A percentile compares a stretch with the other conserved stretches of the same genome.
Conservation (phyloP, 2,113 vertebrate species). For the Lucifuga dentata region DNA sequence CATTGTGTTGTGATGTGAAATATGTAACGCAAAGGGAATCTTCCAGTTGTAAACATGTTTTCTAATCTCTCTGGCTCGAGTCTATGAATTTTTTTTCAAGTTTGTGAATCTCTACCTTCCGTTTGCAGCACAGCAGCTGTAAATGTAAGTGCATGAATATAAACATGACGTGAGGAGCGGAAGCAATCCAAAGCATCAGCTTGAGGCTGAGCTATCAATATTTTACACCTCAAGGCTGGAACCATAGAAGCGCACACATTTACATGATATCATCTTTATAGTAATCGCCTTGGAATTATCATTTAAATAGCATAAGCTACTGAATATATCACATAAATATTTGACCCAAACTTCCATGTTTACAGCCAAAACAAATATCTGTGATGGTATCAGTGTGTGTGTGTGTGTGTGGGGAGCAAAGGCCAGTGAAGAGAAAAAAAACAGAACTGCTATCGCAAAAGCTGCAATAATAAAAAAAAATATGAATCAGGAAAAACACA, state of each 20-base stretch:
- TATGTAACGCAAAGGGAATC: constrained; percentile 16
- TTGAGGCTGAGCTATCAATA: constrained; percentile 70
- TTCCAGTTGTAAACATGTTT: constrained; percentile 47
- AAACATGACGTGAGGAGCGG: constrained; percentile 61
- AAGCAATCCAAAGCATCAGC: constrained; percentile 59
- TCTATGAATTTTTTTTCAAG: constrained; percentile 25
- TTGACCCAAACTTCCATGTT: constrained; percentile 51
- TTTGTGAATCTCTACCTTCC: constrained; percentile 39
- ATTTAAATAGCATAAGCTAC: constrained; percentile 70
- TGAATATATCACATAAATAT: constrained; percentile 63
- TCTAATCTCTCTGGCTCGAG: constrained; percentile 40
- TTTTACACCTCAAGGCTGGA: constrained; percentile 71
- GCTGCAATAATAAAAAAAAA: constrained; percentile 3
- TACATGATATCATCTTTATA: constrained; percentile 59
- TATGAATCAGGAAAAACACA: constrained; percentile 5
- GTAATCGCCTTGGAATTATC: constrained; percentile 71
- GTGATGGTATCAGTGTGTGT: no score
- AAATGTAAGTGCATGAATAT: constrained; percentile 72
- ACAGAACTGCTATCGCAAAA: constrained; percentile 1
- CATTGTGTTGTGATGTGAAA: constrained; percentile 20
- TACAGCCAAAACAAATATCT: constrained; percentile 34
- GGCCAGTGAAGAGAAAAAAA: neutral
- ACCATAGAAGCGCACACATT: constrained; percentile 51
- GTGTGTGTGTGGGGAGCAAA: neutral
- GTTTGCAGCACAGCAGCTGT: constrained; percentile 28